phyloP scores from a whole-genome alignment of 2,113 vertebrate genomes.

The Girardinichthys multiradiatus region DNA sequence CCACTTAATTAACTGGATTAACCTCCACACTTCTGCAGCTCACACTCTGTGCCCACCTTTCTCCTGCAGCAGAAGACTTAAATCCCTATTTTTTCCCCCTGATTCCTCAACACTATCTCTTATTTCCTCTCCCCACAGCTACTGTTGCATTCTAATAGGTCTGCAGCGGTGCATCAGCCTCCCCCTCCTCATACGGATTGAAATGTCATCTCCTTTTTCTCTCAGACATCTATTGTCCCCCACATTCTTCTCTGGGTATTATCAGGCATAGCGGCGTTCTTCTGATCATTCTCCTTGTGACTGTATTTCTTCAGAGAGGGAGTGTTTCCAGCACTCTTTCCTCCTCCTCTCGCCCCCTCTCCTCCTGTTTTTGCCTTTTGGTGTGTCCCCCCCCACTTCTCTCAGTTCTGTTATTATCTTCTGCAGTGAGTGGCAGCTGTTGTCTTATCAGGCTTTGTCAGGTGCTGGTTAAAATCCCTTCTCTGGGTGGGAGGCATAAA shows the following conservation, averaged over 20 bases:
- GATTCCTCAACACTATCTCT: neutral
- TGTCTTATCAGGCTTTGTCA: constrained; percentile 74
- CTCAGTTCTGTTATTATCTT: constrained; percentile 55
- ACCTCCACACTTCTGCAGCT: constrained; percentile 48
- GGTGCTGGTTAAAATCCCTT: constrained; percentile 66
- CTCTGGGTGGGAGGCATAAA: constrained; percentile 44
- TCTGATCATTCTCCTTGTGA: constrained; percentile 52
- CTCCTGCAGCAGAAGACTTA: constrained; percentile 40
- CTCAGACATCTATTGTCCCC: constrained; percentile 52
- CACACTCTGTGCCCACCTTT: constrained; percentile 27
- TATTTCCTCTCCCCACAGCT: constrained; percentile 20
- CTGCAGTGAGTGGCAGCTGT: constrained; percentile 43
- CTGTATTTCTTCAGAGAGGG: constrained; percentile 51
- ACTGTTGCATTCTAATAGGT: constrained; percentile 48
- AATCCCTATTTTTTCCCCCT: constrained; percentile 25
- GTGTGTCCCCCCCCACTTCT: constrained; percentile 37
- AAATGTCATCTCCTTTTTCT: constrained; percentile 65
- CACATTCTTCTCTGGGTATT: constrained; percentile 45
- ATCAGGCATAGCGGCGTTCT: constrained; percentile 45
- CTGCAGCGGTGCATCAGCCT: constrained; percentile 26
- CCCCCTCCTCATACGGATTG: constrained; percentile 21
- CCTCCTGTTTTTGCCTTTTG: constrained; percentile 35
- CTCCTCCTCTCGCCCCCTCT: neutral
- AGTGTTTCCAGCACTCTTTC: constrained; percentile 31
- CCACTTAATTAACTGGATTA: constrained; percentile 63